Evolutionary conservation across 2,888 invertebrate genomes (phyloP), one percentile per base, ranked within the genome.

Genomic region (Prenolepis imparis): DNA sequence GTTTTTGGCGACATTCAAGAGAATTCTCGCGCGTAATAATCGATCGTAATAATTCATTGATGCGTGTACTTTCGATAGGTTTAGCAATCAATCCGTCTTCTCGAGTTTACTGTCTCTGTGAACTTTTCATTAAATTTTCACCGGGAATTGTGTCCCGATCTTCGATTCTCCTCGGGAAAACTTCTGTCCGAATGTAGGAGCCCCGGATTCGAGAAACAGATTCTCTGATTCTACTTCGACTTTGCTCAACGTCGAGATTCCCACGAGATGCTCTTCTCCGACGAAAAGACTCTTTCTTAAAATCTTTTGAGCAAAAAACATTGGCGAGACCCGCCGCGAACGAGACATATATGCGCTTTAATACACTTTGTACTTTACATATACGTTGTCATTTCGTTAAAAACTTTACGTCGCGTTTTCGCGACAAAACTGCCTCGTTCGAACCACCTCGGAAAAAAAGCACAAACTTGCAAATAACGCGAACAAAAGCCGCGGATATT

Each of bases 111-210:
- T 52, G 63, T 80, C 67, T 82, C 48, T 39, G 82, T 80, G 81
- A 75, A 80, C 82, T 83, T 89, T 88, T 89, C 91, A 92, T 92
- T 91, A 92, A 92, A 91, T 55, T 91, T 92, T 91, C 86, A 92
- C 66, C 78, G 73, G 41, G 85, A 88, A 90, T 90, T 89, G 89
- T 89, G 89, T 90, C 91, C 86, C 86, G 86, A 87, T 87, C 90
- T 89, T 91, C 83, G 87, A 80, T 86, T 48, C 73, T 5, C 41
- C 48, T 64, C 68, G 61, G 24, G 28, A 80, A 87, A 88, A 87
- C 83, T 90, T 85, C 59, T 73, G 63, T 63, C 57, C 67, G 32
- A 32, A 59, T 44, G 72, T 59, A 28, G 59, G 8, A 52, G 24
- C 15, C 39, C 24, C 86, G 88, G 85, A 67, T 6, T 36, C 78